These are phyloP conservation scores for Gallirallus australis DNA, from an alignment of 2,797 vertebrate species.

Conservation along the genomic window DNA sequence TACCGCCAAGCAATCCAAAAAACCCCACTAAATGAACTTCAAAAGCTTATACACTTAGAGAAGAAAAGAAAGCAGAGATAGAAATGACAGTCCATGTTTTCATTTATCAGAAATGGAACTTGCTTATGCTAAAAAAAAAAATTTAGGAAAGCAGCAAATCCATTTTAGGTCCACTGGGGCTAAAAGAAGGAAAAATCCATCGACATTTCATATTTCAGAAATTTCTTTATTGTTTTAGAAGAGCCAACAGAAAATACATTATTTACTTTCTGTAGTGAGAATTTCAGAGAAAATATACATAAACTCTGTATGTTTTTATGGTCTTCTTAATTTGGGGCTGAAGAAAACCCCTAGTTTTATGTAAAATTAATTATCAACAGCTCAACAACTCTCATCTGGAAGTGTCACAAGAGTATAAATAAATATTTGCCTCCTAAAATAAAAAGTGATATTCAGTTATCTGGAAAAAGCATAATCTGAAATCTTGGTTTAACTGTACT, in stretches of 20 bases:
- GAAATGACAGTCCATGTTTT: not conserved
- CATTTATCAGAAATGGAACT: not conserved
- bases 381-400: not conserved
- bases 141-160: not conserved
- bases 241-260: not conserved
- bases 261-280: not conserved
- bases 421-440: not conserved
- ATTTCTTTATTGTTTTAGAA: not conserved
- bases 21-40: not conserved
- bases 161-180: not conserved
- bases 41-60: not conserved
- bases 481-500: not conserved
- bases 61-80: not conserved
- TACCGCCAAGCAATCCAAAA: not conserved
- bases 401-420: not conserved
- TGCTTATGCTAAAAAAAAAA: fast-evolving
- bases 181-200: not conserved
- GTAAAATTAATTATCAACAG: not conserved
- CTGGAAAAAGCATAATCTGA: not conserved
- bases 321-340: not conserved
- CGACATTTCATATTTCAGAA: not conserved
- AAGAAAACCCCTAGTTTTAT: not conserved
- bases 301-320: not conserved
- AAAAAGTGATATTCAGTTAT: not conserved
- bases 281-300: not conserved